A percentile compares a stretch with the other conserved stretches of the same genome.
These are phyloP conservation scores for Brachionus rubens DNA, from an alignment of 1,140 invertebrate species.

Conservation along the genomic window DNA sequence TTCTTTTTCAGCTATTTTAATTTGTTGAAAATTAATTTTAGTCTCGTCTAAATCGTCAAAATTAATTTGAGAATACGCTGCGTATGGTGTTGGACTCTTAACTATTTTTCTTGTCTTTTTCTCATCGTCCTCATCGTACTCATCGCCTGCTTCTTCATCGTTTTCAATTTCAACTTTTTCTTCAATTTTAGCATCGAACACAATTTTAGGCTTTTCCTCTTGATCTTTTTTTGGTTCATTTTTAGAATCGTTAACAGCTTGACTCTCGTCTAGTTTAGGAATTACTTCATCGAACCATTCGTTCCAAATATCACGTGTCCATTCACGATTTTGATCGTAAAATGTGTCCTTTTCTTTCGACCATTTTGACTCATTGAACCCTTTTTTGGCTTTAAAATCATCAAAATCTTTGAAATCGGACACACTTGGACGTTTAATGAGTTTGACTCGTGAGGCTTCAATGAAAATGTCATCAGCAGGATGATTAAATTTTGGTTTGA, in stretches of 20 bases:
- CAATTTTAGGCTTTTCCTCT: conserved; percentile 23
- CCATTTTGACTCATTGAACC: neutral
- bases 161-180: conserved; percentile 46
- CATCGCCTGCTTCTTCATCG: neutral
- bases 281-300: conserved; percentile 59
- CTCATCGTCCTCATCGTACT: neutral
- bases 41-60: conserved; percentile 53
- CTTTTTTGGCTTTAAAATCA: neutral
- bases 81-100: conserved; percentile 50
- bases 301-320: conserved; percentile 58
- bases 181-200: neutral
- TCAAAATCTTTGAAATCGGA: neutral
- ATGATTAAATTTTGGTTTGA: conserved; percentile 4
- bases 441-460: neutral
- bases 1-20: conserved; percentile 30
- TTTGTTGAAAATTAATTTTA: conserved; percentile 35
- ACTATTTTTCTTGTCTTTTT: conserved; percentile 24
- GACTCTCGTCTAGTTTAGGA: conserved; percentile 48
- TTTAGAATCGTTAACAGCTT: conserved; percentile 50
- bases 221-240: conserved; percentile 52
- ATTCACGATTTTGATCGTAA: conserved; percentile 53
- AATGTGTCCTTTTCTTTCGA: conserved; percentile 46
- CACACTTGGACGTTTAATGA: neutral
- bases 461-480: neutral
- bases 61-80: conserved; percentile 52